Base-by-base conservation (phyloP, 2,113 vertebrate species). In the Megalops atlanticus region DNA sequence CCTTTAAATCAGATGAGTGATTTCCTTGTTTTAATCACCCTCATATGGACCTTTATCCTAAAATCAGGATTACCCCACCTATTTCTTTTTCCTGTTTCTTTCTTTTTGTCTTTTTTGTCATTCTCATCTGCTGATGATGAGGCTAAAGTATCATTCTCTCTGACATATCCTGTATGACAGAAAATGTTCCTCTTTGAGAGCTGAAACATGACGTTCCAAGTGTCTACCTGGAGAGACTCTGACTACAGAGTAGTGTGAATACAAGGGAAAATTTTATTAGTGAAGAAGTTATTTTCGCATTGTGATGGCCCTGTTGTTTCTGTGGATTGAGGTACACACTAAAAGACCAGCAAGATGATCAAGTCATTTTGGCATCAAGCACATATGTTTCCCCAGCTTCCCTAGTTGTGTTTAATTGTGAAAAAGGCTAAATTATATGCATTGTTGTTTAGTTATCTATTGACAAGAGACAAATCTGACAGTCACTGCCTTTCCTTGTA, bases 131-230 rank as follows among this genome's bases (percentile, higher is more conserved):
- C 54, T 21, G 82, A 84, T 81, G 80, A 84, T 86, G 80, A 87
- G 82, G 81, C 33, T 10, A 78, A 81, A 68, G 79, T 72, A 74
- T 24, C 68, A n/a, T 40, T 76, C 73, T 75, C 68, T 14, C 76
- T 84, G 84, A 90, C 89, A 89, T 85, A 81, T 86, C 85, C 88
- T 78, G 76, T 79, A 82, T 80, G 90, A 88, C 33, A 70, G n/a
- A 8, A 31, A 64, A 31, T n/a, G n/a, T 11, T 24, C 31, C 58
- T 31, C 58, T 1, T 64, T 24, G 6, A 64, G 24, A n/a, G 8
- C 88, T 79, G 83, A 74, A 81, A 27, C 49, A 33, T 82, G 85
- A 77, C 39, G 78, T 79, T 86, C 88, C 85, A 76, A 64, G 77
- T 64, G 31, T 31, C 54, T 72, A 54, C 24, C 54, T 6, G 31